These are phyloP conservation scores for Melinaea marsaeus DNA, from an alignment of 2,888 invertebrate species.

Conservation along the genomic window DNA sequence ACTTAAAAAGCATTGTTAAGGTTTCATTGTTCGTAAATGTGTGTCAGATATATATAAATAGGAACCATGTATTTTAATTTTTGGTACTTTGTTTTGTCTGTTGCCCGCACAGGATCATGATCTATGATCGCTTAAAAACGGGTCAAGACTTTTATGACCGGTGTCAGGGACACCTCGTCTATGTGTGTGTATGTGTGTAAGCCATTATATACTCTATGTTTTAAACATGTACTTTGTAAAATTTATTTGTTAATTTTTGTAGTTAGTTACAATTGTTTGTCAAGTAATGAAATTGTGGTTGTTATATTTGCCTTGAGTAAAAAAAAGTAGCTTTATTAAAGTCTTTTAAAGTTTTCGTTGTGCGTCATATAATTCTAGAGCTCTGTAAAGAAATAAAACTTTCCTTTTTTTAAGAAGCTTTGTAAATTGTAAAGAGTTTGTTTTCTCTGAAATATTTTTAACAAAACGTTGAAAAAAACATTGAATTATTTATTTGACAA, in stretches of 20 bases:
- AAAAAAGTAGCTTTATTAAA: no score
- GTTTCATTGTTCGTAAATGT: conserved; percentile 21
- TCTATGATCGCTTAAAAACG: conserved; percentile 51
- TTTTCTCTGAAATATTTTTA: no score
- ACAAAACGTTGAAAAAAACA: conserved; percentile 27
- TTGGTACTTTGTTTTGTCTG: conserved; percentile 55
- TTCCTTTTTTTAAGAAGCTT: conserved; percentile 3
- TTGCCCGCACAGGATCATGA: conserved; percentile 47
- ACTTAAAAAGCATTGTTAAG: background rate
- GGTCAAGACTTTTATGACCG: conserved; percentile 8
- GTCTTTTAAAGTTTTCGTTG: background rate
- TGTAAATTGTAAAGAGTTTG: conserved; percentile 1
- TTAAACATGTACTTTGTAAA: background rate
- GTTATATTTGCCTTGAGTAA: background rate
- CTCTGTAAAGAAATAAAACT: conserved; percentile 7
- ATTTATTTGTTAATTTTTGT: background rate
- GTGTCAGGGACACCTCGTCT: background rate
- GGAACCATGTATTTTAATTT: conserved; percentile 39
- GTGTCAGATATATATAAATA: conserved; percentile 26
- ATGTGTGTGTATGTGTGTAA: background rate
- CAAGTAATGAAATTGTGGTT: background rate
- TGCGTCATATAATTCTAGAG: background rate
- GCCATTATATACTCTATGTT: background rate
- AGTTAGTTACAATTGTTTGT: conserved; percentile 5
- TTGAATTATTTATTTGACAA: conserved; percentile 23